Evolutionary conservation across 1,140 invertebrate species (phyloP), one percentile per base, ranked within the genome.

Genomic region (Gerris buenoi): DNA sequence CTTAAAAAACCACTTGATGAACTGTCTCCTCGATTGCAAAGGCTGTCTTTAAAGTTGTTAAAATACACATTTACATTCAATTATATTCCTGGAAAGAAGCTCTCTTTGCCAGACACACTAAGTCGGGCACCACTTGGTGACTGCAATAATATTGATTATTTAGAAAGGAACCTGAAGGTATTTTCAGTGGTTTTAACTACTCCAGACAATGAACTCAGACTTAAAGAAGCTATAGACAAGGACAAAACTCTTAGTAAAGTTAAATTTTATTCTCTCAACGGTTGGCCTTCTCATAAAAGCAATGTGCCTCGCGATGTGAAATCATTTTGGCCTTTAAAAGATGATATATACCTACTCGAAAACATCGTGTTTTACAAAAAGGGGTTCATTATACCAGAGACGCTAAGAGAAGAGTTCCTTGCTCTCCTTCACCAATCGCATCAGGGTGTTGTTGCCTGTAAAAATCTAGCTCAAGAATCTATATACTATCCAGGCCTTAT

Each of bases 401-500:
- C 62, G 59, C 65, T 76, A 63, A 64, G 76, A 68, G 65, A 70
- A 64, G 68, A 73, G 59, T 77, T 79, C 63, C 71, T 79, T 33
- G 62, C 73, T 22, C 67, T 70, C 29, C 67, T 80, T 61, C 79
- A 81, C 71, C 72, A 76, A 67, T 70, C 72, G 25, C 80, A 83
- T 71, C 33, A 79, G 63, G 80, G 80, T 1, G 72, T 76, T 66
- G 76, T 76, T 62, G 77, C 77, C 69, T 75, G 71, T 65, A 74
- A 75, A 68, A 64, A 67, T 27, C 68, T 71, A 66, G 77, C 79
- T 27, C 71, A 74, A 68, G 72, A 78, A 66, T 68, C 73, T 57
- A 70, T 81, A 59, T 81, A 73, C 71, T 80, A 77, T 76, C 78
- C 77, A 25, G 71, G 71, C n/a, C 78, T 81, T 67, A 71, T 71